phyloP scores from a whole-genome alignment of 2,888 invertebrate genomes.

The Caprella mutica region DNA sequence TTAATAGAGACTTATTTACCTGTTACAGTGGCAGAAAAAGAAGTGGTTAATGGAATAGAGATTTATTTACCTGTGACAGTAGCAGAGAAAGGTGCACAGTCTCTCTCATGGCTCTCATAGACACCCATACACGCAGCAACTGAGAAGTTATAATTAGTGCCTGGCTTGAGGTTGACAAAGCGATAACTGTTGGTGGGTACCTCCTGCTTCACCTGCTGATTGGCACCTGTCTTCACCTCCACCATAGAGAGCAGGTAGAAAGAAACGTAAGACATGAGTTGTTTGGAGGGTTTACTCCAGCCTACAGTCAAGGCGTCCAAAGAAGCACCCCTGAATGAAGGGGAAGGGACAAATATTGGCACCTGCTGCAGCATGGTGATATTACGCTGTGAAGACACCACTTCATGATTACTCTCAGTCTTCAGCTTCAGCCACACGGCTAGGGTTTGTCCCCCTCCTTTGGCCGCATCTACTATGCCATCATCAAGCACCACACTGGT shows the following conservation, averaged over 20 bases:
- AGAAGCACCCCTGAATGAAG: conserved; percentile 59
- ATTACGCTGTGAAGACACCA: neutral
- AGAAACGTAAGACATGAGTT: conserved; percentile 14
- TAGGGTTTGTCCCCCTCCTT: neutral
- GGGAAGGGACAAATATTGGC: conserved; percentile 65
- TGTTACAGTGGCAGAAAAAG: no score
- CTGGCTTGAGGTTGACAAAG: conserved; percentile 26
- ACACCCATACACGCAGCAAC: conserved; percentile 23
- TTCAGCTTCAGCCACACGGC: conserved; percentile 2
- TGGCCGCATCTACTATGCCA: neutral
- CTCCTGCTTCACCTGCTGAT: conserved; percentile 15
- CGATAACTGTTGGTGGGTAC: conserved; percentile 15
- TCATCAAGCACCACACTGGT: neutral
- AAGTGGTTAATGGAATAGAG: no score
- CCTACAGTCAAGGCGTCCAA: conserved; percentile 67
- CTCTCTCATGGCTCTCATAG: conserved; percentile 9
- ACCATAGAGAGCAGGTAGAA: conserved; percentile 23
- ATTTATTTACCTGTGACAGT: conserved; percentile 17
- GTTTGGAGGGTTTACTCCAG: conserved; percentile 47
- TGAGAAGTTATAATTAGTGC: conserved; percentile 27
- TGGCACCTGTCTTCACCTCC: conserved; percentile 22
- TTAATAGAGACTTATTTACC: no score
- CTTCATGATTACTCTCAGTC: neutral
- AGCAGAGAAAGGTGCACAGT: conserved; percentile 20
- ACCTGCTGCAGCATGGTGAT: conserved; percentile 41